phyloP scores from a whole-genome alignment of 2,888 invertebrate species.

The Aphodius sticticus region DNA sequence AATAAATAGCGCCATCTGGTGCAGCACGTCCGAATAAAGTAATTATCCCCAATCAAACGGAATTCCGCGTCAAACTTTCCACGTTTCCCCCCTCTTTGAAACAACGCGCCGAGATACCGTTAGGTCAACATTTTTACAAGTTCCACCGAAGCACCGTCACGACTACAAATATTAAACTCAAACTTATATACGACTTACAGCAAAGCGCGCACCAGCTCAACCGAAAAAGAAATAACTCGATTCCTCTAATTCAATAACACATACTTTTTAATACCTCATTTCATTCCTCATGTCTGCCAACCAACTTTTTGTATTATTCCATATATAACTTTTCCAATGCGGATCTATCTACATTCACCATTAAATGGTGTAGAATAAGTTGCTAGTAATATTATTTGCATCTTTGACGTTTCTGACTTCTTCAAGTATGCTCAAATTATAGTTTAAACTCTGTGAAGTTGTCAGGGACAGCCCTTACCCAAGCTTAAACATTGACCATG shows the following conservation, averaged over 20 bases:
- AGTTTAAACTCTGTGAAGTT: too few species aligned
- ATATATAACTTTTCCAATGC: background rate
- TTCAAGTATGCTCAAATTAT: too few species aligned
- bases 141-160: slow-evolving; percentile 6
- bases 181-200: background rate
- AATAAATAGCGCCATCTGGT: slow-evolving; percentile 33
- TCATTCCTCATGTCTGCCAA: background rate
- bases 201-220: background rate
- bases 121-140: slow-evolving; percentile 32
- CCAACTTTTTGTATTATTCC: background rate
- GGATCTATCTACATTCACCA: too few species aligned
- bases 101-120: slow-evolving; percentile 33
- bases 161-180: slow-evolving; percentile 21
- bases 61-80: slow-evolving; percentile 41
- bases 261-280: background rate
- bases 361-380: background rate
- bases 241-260: background rate
- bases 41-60: slow-evolving; percentile 42
- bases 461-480: too few species aligned
- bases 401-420: too few species aligned
- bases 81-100: slow-evolving; percentile 26
- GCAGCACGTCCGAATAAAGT: slow-evolving; percentile 39
- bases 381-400: too few species aligned
- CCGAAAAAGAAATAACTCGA: background rate
- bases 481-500: too few species aligned